Evolutionary conservation across 2,113 vertebrate species (phyloP).

Genomic region (Sceloporus tristichus): DNA sequence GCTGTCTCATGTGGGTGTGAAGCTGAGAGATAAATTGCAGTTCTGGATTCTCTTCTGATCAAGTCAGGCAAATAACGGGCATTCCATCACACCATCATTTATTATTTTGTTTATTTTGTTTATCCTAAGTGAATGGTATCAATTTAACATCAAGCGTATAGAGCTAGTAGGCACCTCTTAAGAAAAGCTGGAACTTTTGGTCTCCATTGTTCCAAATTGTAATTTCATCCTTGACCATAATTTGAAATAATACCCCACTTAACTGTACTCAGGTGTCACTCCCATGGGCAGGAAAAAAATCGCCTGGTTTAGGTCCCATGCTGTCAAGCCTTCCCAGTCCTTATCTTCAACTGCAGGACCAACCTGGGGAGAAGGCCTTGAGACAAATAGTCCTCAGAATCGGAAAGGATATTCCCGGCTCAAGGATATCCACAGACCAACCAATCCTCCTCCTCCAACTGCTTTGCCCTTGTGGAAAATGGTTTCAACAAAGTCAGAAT

Average conservation of each 20-base stretch:
- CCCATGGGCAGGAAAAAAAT: constrained; percentile 59
- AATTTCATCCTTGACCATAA: constrained; percentile 39
- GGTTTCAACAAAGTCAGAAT: neutral
- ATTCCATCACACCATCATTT: neutral
- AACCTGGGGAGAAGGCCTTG: constrained; percentile 30
- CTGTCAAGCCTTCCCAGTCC: constrained; percentile 49
- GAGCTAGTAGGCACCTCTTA: accelerated
- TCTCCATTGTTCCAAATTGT: constrained; percentile 31
- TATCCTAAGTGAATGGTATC: too few species aligned
- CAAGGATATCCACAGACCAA: neutral
- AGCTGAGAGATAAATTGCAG: neutral
- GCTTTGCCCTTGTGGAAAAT: neutral
- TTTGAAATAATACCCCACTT: constrained; percentile 47
- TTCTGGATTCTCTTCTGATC: neutral
- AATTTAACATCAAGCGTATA: neutral
- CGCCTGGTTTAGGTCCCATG: constrained; percentile 64
- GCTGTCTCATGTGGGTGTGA: neutral
- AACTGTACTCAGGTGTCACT: constrained; percentile 68
- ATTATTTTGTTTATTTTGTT: neutral
- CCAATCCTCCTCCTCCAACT: neutral
- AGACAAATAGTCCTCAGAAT: neutral
- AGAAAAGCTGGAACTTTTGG: constrained; percentile 1
- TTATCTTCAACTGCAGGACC: constrained; percentile 9
- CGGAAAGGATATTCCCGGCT: constrained; percentile 29
- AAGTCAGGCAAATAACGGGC: neutral